Evolutionary conservation across 2,797 vertebrate genomes (phyloP), one percentile per base, ranked within the genome.

Genomic region (Rhinatrema bivittatum): DNA sequence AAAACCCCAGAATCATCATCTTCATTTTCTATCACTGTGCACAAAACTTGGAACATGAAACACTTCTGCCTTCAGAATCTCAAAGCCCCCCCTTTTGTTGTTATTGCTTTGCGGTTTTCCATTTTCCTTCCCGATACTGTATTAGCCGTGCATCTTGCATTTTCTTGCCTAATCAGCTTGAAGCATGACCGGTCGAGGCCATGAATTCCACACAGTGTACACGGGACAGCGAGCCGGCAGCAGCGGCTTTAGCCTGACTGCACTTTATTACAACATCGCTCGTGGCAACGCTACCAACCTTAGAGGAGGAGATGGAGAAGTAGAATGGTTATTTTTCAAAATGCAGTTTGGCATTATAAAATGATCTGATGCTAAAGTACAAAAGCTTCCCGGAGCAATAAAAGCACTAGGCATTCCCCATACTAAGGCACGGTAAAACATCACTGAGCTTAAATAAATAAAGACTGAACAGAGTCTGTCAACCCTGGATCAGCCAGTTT

Each of bases 371-470:
- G 69, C 74, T 53, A 70, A 70, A 74, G 51, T 53, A 76, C 34
- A 50, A 70, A 72, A 72, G 52, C 40, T 60, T 70, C 68, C 65
- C 42, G 21, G 55, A 79, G 62, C 60, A 63, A 57, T 53, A 60
- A 70, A 65, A 61, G 35, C 36, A 67, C 34, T 54, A 30, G 40
- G 52, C 16, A 46, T 51, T 68, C 55, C 41, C 42, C 37, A 50
- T 48, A 63, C 18, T 30, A 47, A 62, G 11, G 57, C 41, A 39
- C 2, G 15, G 32, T 42, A 46, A 25, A 48, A 42, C 1, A 0
- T 1, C 21, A 45, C 26, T 25, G 43, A 26, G 42, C 47, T 20
- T 42, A 55, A 48, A 16, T 36, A 2, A 20, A 53, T 16, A n/a
- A n/a, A n/a, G n/a, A n/a, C n/a, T n/a, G n/a, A n/a, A n/a, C n/a